Base-by-base conservation (phyloP, 1,140 invertebrate genomes). In the Condylostylus longicornis region DNA sequence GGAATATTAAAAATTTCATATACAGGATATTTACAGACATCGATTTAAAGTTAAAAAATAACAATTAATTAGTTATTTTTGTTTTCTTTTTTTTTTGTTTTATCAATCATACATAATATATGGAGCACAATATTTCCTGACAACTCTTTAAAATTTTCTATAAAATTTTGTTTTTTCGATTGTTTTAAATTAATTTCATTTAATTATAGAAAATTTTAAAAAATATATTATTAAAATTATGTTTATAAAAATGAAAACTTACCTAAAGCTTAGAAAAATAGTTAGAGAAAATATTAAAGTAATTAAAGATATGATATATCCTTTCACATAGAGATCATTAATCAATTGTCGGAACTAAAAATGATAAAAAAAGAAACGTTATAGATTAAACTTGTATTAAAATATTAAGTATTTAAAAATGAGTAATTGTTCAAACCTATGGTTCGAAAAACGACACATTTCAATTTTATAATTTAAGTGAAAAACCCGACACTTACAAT, bases 231-330 rank as follows among this genome's bases (percentile, higher is more conserved):
- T n/a, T n/a, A n/a, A n/a, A n/a, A n/a, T n/a, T n/a, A n/a, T 31
- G 29, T 31, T n/a, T 6, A 17, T 31, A 5, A 14, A 6, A 7
- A 31, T 31, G 29, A 18, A 30, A 17, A 65, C 69, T 72, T 71
- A 84, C 76, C 74, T 72, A 59, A 86, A 84, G 48, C 72, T 75
- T 37, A 72, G 66, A 47, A 86, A 79, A 41, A 86, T 82, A 12
- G 68, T 51, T 8, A 87, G 63, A 1, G 82, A 82, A 19, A 83
- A 43, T 7, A 80, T 38, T 2, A 86, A 58, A n/a, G 81, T 71
- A 19, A 76, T 57, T n/a, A 82, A 59, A 1, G 83, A 87, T 37
- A 86, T 62, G 4, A 68, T 64, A 48, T 83, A 85, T 3, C 82
- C 82, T 27, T 65, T 68, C 32, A 85, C 71, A 52, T 82, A 83